Percentiles rank a stretch among this genome's conserved stretches.
These are phyloP conservation scores for Pseudopipra pipra DNA, from an alignment of 2,113 vertebrate species.

Conservation along the genomic window DNA sequence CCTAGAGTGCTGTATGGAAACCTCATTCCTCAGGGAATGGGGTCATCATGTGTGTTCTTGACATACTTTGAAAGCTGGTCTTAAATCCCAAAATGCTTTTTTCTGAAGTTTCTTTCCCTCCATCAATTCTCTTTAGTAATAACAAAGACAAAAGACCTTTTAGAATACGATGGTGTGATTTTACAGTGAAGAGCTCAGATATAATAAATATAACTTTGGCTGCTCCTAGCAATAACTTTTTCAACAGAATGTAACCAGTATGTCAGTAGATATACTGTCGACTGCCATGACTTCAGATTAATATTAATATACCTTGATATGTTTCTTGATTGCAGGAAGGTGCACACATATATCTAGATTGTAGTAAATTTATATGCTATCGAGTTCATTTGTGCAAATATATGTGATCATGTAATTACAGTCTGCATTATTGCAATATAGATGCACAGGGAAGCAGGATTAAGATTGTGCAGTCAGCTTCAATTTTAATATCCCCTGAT, in stretches of 20 bases:
- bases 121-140: not conserved
- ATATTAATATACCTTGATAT: not conserved
- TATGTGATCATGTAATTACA: slow-evolving; percentile 33
- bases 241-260: not conserved
- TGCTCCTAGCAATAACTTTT: slow-evolving; percentile 13
- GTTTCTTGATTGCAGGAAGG: not conserved
- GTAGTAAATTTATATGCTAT: not conserved
- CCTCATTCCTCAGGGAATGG: not conserved
- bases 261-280: not conserved
- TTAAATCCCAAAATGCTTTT: not conserved
- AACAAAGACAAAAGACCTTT: slow-evolving; percentile 5
- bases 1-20: not conserved
- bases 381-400: slow-evolving; percentile 25
- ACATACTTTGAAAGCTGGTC: not conserved
- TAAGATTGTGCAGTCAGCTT: slow-evolving; percentile 34
- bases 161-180: not conserved
- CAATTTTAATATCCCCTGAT: not conserved
- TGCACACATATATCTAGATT: not conserved
- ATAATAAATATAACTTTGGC: not conserved
- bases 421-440: not conserved
- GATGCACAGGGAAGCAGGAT: not conserved
- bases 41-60: not conserved
- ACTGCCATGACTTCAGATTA: not conserved
- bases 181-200: not conserved
- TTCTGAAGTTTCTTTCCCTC: not conserved